A percentile compares a stretch with the other conserved stretches of the same genome.
Evolutionary conservation across 1,140 invertebrate genomes (phyloP).

Genomic region (Papilio machaon): DNA sequence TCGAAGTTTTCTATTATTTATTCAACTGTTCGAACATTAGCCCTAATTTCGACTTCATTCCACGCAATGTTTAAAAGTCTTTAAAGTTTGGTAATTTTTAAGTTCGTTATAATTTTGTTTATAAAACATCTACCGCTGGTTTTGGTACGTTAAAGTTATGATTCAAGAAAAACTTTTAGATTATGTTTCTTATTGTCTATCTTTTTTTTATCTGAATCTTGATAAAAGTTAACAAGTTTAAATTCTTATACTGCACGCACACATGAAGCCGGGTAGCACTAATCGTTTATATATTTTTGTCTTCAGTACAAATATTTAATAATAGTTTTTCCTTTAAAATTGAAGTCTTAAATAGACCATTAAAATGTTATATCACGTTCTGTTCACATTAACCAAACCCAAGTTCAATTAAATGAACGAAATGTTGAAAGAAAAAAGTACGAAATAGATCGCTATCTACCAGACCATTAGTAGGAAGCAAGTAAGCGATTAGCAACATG

Average conservation of each 20-base stretch:
- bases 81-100: background rate
- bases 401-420: background rate
- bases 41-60: background rate
- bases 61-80: background rate
- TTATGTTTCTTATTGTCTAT: background rate
- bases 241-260: too few species aligned
- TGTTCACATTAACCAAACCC: background rate
- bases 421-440: background rate
- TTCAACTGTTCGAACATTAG: constrained; percentile 5
- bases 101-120: background rate
- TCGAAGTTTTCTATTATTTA: constrained; percentile 16
- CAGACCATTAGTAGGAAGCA: background rate
- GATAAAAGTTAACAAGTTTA: too few species aligned
- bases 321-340: too few species aligned
- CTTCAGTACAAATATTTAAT: too few species aligned
- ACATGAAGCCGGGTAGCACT: too few species aligned
- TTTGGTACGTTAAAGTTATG: too few species aligned
- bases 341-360: background rate
- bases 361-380: background rate
- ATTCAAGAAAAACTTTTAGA: background rate
- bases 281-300: too few species aligned
- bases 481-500: constrained; percentile 4
- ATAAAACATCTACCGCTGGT: too few species aligned
- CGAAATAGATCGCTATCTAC: background rate
- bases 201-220: too few species aligned